Evolutionary conservation across 2,113 vertebrate genomes (phyloP).

Genomic region (Mastomys natalensis): DNA sequence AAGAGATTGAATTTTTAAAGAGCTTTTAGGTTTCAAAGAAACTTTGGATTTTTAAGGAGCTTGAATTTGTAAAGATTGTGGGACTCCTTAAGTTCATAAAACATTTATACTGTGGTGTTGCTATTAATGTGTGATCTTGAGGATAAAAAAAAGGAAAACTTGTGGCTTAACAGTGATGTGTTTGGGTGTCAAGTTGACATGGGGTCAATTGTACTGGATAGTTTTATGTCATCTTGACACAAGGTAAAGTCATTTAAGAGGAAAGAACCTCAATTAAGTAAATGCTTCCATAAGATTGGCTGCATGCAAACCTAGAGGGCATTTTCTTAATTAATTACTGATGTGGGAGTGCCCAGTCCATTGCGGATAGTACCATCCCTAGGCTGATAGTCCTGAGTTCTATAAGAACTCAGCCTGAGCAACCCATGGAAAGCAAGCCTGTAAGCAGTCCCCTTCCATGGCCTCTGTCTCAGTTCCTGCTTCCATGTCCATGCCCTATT

Average conservation of each 20-base stretch:
- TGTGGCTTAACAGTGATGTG: neutral
- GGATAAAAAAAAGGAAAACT: neutral
- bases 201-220: neutral
- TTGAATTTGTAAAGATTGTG: neutral
- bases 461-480: neutral
- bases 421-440: neutral
- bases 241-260: neutral
- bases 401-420: neutral
- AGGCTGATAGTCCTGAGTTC: neutral
- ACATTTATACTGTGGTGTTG: neutral
- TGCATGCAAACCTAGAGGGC: neutral
- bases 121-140: neutral
- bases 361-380: neutral
- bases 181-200: neutral
- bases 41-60: neutral
- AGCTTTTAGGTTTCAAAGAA: neutral
- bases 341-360: neutral
- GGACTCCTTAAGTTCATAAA: neutral
- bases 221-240: neutral
- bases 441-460: neutral
- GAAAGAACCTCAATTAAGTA: neutral
- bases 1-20: neutral
- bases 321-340: neutral
- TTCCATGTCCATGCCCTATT: neutral
- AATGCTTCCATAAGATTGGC: neutral